Base-by-base conservation (phyloP, 2,797 vertebrate genomes). In the Pachyuromys duprasi region DNA sequence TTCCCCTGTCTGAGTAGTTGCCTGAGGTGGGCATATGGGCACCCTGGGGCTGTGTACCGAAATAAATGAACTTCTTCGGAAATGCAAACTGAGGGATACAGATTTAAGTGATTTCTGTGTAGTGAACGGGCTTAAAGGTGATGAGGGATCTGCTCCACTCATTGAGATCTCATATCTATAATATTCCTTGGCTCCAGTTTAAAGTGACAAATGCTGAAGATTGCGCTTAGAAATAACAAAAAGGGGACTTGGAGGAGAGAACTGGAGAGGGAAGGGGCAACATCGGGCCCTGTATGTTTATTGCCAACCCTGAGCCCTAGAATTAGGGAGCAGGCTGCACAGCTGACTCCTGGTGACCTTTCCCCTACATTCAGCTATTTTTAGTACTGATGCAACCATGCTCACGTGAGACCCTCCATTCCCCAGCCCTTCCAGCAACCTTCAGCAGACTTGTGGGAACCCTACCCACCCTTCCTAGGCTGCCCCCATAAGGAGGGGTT, bases 311-410 rank as follows among this genome's bases (percentile, higher is more conserved):
- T 8, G 62, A n/a, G 62, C 36, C 0, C 86, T 57, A 33, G n/a
- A 31, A 36, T 57, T 49, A 5, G 70, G 79, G 53, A 49, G 20
- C n/a, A 12, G 80, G 20, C 89, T 0, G 55, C 83, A 8, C 78
- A 92, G 95, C 95, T 93, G 97, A 93, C 84, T n/a, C 76, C 0
- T 1, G 4, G 4, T 76, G 96, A 97, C 97, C 97, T 97, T 96
- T 98, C 18, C 94, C 97, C 97, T 78, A 96, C 95, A 97, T 97
- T 70, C 0, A 18, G 22, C 95, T 97, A 97, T 97, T 97, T 97
- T 97, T 98, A 98, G 96, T 26, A 60, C 75, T 53, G 76, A 36
- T 82, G 90, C 93, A 39, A 24, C 78, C 53, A 18, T 17, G 39
- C 94, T 97, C 97, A 97, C 94, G 95, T 95, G 96, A 97, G 90